Base-by-base conservation (phyloP, 2,888 invertebrate genomes). In the Abrostola triplasia region DNA sequence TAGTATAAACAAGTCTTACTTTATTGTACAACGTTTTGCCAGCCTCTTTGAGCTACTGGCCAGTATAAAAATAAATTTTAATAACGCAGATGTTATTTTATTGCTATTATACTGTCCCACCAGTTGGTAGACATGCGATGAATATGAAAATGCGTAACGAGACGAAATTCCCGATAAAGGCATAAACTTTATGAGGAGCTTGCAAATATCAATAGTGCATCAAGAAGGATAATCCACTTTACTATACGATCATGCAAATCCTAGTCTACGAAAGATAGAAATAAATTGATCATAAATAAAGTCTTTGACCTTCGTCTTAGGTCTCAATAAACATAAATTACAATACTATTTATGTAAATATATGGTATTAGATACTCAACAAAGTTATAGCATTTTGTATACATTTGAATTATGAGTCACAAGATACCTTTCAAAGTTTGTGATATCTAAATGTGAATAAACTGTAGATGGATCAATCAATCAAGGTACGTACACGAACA, bases 141-240 rank as follows among this genome's bases (percentile, higher is more conserved):
- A 79, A 77, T 77, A 78, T 81, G 72, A 76, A 78, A 79, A 70
- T 73, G 74, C 65, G 68, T 77, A 74, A 60, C 58, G 70, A 82
- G 75, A 82, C 79, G 74, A 77, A 81, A 80, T 83, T 83, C 83
- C 83, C 80, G 76, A 87, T 85, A 75, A 84, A 84, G 76, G 73
- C 80, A 84, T 88, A 88, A 87, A 90, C 58, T 89, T 88, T 88
- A 88, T 79, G 84, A 83, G 77, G 77, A 79, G 72, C 79, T 84
- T 83, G 77, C 81, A 85, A 87, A 88, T 88, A 89, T 88, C 87
- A 88, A 88, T 86, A 86, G 86, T 86, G 85, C 85, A 89, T 90
- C 84, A 87, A 84, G 81, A 82, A 71, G 85, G 87, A 89, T 91
- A 89, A 91, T 91, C 88, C 85, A 82, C 73, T 89, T 87, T 78